Conservation (phyloP, 2,113 vertebrate species). For the Mustela nigripes region DNA sequence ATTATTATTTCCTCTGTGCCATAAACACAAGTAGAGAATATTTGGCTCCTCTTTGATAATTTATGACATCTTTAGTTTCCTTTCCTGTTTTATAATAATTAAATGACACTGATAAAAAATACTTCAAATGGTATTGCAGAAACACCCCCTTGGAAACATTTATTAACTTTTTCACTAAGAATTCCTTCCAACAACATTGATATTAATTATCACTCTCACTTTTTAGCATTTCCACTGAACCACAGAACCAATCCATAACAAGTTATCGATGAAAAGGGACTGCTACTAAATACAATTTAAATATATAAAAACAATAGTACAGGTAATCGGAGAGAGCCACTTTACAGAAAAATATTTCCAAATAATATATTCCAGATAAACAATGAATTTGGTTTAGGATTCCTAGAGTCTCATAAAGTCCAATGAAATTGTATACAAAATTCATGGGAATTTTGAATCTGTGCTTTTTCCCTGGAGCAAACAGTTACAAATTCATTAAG, state of each 20-base stretch:
- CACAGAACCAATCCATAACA: neutral
- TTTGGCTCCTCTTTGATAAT: slow-evolving; percentile 48
- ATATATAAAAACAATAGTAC: neutral
- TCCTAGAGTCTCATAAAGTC: neutral
- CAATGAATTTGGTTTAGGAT: neutral
- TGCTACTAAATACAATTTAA: slow-evolving; percentile 45
- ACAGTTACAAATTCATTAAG: slow-evolving; percentile 43
- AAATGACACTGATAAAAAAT: slow-evolving; percentile 71
- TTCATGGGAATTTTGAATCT: neutral
- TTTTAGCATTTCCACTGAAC: slow-evolving; percentile 42
- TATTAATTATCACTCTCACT: neutral
- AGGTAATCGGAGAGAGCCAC: neutral
- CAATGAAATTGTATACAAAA: neutral
- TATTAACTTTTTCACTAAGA: slow-evolving; percentile 18
- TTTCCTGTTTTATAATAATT: slow-evolving; percentile 66
- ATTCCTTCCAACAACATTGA: slow-evolving; percentile 27
- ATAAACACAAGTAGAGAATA: slow-evolving; percentile 42
- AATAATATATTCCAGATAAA: neutral
- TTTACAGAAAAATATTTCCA: slow-evolving; percentile 10
- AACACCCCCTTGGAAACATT: slow-evolving; percentile 58
- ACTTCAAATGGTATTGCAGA: slow-evolving; percentile 69
- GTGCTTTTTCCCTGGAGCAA: neutral
- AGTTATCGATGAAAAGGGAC: neutral
- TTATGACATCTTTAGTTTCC: slow-evolving; percentile 68
- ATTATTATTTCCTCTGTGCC: slow-evolving; percentile 51